Percentiles rank a stretch among this genome's conserved stretches.
Evolutionary conservation across 2,797 vertebrate species (phyloP).

Genomic region (Gobio occitaniae): DNA sequence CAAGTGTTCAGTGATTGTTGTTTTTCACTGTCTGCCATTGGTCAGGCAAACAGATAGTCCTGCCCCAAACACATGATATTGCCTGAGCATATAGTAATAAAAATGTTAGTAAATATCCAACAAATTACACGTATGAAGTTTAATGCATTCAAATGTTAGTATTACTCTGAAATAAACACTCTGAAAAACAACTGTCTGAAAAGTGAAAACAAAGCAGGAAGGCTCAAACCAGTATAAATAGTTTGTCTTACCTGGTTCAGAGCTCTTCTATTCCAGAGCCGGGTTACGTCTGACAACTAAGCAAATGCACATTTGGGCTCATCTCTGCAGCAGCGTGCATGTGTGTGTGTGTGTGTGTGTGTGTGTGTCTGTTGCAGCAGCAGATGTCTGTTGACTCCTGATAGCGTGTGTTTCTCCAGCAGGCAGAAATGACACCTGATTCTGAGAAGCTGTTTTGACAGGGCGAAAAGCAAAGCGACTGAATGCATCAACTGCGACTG

Average conservation of each 20-base stretch:
- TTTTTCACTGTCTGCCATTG: not conserved
- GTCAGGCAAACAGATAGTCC: not conserved
- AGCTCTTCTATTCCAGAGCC: conserved; percentile 55
- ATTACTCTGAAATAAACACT: not conserved
- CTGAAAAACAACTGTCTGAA: not conserved
- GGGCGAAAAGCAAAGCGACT: conserved; percentile 39
- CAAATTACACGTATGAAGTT: not conserved
- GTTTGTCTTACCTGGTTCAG: conserved; percentile 59
- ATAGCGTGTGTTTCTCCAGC: conserved; percentile 60
- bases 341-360: conserved; percentile 31
- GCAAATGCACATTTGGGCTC: conserved; percentile 40
- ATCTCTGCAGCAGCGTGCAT: conserved; percentile 54
- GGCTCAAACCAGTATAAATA: not conserved
- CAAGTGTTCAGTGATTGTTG: not conserved
- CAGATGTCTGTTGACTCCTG: conserved; percentile 64
- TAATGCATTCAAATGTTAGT: not conserved
- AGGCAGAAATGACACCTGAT: conserved; percentile 64
- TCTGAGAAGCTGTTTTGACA: conserved; percentile 62
- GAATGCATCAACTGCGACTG: conserved; percentile 50
- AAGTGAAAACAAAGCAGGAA: not conserved
- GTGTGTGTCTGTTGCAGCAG: conserved; percentile 35
- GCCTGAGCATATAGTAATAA: not conserved
- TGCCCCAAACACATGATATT: not conserved
- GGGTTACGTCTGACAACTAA: conserved; percentile 48
- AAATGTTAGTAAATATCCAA: not conserved